These are phyloP conservation scores for Portunus trituberculatus DNA, from an alignment of 1,140 invertebrate genomes.

Conservation along the genomic window DNA sequence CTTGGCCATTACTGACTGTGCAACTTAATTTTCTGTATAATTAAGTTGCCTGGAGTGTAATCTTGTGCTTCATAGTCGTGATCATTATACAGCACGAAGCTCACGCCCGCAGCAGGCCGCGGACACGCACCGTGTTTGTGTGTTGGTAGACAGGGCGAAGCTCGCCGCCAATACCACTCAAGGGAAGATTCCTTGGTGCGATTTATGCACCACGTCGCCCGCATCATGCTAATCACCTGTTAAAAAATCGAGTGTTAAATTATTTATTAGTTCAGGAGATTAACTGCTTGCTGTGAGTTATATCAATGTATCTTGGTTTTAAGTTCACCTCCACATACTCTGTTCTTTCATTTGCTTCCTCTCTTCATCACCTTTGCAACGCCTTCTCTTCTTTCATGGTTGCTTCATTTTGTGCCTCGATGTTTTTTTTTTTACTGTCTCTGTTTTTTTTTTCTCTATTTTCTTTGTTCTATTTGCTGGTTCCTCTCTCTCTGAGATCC, in stretches of 20 bases:
- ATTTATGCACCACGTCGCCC: neutral
- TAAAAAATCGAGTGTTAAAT: neutral
- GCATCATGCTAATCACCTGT: neutral
- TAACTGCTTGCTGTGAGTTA: no score
- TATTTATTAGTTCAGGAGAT: constrained; percentile 1
- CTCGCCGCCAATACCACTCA: neutral
- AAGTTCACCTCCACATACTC: no score
- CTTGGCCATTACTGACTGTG: neutral
- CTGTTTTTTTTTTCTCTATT: neutral
- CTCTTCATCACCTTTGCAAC: neutral
- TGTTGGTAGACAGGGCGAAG: neutral
- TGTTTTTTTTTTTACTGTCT: neutral
- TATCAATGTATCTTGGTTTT: no score
- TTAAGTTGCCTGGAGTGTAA: neutral
- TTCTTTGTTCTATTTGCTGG: neutral
- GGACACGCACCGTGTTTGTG: neutral
- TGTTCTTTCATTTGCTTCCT: no score
- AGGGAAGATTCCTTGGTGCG: neutral
- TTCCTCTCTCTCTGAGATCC: neutral
- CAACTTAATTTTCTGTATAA: constrained; percentile 14
- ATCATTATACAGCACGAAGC: neutral
- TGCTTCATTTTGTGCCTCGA: neutral
- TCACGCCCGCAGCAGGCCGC: neutral
- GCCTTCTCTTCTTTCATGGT: neutral
- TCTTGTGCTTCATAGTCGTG: neutral